Evolutionary conservation across 2,797 vertebrate genomes (phyloP), one percentile per base, ranked within the genome.

Genomic region (Coracias cyanogaster): DNA sequence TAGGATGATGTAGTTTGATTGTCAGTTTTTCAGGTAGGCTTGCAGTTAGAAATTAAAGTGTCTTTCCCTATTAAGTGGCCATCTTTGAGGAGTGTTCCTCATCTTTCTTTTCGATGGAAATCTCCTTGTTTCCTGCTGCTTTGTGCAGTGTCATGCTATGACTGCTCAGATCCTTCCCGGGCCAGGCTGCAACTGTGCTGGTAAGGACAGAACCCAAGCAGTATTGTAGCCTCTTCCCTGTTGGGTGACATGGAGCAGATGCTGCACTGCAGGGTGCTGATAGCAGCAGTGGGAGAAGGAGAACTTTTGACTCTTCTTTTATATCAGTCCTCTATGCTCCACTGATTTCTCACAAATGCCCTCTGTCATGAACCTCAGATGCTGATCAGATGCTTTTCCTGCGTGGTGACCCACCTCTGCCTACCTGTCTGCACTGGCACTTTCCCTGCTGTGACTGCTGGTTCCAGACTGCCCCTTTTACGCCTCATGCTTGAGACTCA

Each of bases 331-430:
- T 6, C 0, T 58, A 51, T 65, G 26, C 46, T 83, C 29, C 62
- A 35, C 21, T 92, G 82, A 57, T 13, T 74, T 82, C 28, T 48
- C 39, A 29, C 35, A 67, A 35, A 83, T 60, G 48, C 46, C 64
- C 57, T 87, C 67, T 87, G 19, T 74, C 16, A 4, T 21, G 28
- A 91, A 83, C 79, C 49, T 77, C 49, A 45, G 76, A 74, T 7
- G 12, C 65, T 69, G 92, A 67, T 92, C 79, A 86, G 72, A 88
- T 88, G 79, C 52, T 95, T 92, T 92, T 74, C 52, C 65, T 70
- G 81, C 82, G 25, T 0, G 1, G 21, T 71, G 49, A 76, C 61
- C 45, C 57, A 78, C 79, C 87, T 80, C 76, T 87, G 45, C 37
- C 65, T 66, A 22, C 81, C 71, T 88, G 74, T 77, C 79, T 57